Evolutionary conservation across 2,888 invertebrate genomes (phyloP), one percentile per base, ranked within the genome.

Genomic region (Drosophila quinaria): DNA sequence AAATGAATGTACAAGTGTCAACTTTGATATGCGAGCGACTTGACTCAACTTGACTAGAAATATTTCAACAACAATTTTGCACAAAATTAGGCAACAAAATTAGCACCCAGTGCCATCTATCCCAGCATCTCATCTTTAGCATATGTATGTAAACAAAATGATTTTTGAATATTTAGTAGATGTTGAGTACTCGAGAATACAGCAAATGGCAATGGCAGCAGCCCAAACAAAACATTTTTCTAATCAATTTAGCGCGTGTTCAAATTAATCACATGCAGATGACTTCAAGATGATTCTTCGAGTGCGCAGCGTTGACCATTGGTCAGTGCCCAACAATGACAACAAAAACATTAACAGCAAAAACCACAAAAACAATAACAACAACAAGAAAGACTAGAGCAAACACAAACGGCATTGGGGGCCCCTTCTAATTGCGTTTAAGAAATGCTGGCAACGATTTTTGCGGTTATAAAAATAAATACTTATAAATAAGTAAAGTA

Each of bases 1-100:
- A 83, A 74, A 81, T 80, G 64, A 86, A 81, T 84, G 80, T 87
- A 78, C 80, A 89, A 89, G 84, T 87, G 86, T 87, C 86, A 87
- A 74, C 79, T 68, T 51, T 85, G 85, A 87, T 79, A 82, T 79
- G 85, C 76, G 87, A 81, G 66, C 64, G 79, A 85, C 76, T 87
- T 82, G 82, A 85, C 82, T 87, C 78, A 72, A 74, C 70, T 69
- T 84, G 77, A 89, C 82, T 78, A 67, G 67, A 76, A 86, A 81
- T 81, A 75, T 81, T 82, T 70, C 54, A 69, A 60, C 59, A 51
- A 13, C 41, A 61, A 61, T 70, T 71, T 61, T 68, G 50, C 66
- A 50, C 47, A 70, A 76, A 74, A 76, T 76, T 74, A 74, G 74
- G 78, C 70, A 76, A 73, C 55, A 42, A 61, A 69, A 72, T 72